A percentile compares a stretch with the other conserved stretches of the same genome.
These are phyloP conservation scores for Artemia sp. DNA, from an alignment of 2,888 invertebrate genomes.

Conservation along the genomic window DNA sequence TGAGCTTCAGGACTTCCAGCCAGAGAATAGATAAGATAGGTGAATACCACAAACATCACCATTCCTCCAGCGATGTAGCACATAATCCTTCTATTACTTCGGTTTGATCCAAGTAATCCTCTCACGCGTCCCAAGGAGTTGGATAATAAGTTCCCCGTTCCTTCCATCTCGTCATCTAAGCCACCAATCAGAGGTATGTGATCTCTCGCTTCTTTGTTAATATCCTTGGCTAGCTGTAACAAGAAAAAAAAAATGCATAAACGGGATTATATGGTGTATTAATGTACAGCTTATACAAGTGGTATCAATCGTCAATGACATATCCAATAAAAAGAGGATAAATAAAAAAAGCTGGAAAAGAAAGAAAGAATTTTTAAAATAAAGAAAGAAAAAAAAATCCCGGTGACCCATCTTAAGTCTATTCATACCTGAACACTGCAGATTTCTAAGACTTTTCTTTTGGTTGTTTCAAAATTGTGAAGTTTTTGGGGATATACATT, in stretches of 20 bases:
- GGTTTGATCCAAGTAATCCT: conserved; percentile 7
- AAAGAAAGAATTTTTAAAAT: too few species aligned
- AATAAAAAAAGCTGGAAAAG: too few species aligned
- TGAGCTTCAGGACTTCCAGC: background rate
- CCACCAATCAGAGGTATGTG: conserved; percentile 22
- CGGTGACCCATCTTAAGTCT: too few species aligned
- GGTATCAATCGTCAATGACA: too few species aligned
- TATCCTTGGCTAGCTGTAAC: conserved; percentile 23
- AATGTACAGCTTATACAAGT: too few species aligned
- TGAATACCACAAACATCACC: conserved; percentile 11
- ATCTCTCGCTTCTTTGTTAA: conserved; percentile 24
- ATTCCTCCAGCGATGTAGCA: conserved; percentile 13
- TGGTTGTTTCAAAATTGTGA: too few species aligned
- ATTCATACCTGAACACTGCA: too few species aligned
- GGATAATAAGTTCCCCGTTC: conserved; percentile 21
- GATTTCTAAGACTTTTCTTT: too few species aligned
- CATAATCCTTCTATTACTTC: conserved; percentile 15
- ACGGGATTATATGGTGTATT: too few species aligned
- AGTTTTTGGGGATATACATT: too few species aligned
- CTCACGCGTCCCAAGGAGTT: conserved; percentile 7
- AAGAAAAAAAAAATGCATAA: background rate
- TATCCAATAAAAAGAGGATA: too few species aligned
- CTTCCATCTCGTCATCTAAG: conserved; percentile 24
- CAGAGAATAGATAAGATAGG: conserved; percentile 1
- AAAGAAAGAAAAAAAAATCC: too few species aligned